phyloP scores from a whole-genome alignment of 2,113 vertebrate genomes.

The Rhinoderma darwinii region DNA sequence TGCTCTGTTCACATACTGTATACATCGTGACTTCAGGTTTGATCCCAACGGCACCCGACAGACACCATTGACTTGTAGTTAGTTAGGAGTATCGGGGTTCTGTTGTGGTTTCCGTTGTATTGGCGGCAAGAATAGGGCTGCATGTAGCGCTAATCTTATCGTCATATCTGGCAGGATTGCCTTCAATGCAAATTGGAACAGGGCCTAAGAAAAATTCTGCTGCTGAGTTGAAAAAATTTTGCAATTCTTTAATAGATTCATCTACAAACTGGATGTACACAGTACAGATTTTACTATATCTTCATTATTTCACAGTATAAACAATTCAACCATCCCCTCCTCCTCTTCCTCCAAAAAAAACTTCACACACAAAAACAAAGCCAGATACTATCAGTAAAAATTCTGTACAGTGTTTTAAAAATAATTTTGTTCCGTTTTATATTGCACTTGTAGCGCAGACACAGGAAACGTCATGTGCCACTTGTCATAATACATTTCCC shows the following conservation, averaged over 20 bases:
- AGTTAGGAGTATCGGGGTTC: no score
- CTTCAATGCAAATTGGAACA: not conserved
- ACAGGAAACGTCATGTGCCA: constrained; percentile 45
- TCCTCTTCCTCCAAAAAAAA: not conserved
- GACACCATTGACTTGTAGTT: no score
- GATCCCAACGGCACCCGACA: no score
- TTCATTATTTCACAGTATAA: not conserved
- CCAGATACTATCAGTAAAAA: constrained; percentile 31
- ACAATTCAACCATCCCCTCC: not conserved
- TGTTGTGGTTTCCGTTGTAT: no score
- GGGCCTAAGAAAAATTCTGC: not conserved
- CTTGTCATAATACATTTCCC: constrained; percentile 47
- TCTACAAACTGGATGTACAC: not conserved
- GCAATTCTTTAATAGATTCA: not conserved
- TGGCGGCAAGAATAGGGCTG: no score
- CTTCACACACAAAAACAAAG: not conserved
- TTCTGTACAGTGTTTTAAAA: constrained; percentile 5
- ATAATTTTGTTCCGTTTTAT: constrained; percentile 22
- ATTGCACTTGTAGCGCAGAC: constrained; percentile 31
- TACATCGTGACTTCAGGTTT: no score
- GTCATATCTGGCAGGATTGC: not conserved
- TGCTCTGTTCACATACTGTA: no score
- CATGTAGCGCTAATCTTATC: no score
- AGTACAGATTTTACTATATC: not conserved
- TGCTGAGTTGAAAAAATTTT: not conserved